phyloP scores from a whole-genome alignment of 2,888 invertebrate genomes.

The Trichacis sp. region DNA sequence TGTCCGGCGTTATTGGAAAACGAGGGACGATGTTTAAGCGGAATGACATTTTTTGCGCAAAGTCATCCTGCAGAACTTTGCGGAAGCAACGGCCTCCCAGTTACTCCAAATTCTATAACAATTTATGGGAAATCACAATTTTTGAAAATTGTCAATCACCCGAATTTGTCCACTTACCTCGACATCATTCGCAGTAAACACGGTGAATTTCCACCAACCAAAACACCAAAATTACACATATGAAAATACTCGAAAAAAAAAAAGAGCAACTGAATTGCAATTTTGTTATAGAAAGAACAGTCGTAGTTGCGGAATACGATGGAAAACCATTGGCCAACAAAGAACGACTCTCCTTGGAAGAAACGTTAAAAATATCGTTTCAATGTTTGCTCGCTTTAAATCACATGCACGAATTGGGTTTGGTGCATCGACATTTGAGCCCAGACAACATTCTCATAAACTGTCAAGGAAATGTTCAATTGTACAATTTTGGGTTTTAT shows the following conservation, averaged over 20 bases:
- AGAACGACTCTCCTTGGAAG: constrained; percentile 70
- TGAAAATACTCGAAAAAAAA: too few relatives aligned
- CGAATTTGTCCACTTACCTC: constrained; percentile 88
- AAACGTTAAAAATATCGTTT: constrained; percentile 76
- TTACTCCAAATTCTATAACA: constrained; percentile 96
- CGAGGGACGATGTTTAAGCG: constrained; percentile 78
- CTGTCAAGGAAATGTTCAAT: constrained; percentile 79
- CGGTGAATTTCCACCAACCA: too few relatives aligned
- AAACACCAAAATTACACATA: constrained; percentile 40
- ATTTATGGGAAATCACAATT: constrained; percentile 90
- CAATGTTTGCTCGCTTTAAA: constrained; percentile 81
- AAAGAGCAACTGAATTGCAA: too few relatives aligned
- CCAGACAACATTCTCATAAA: constrained; percentile 87
- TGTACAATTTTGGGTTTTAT: constrained; percentile 94
- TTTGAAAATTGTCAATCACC: constrained; percentile 83
- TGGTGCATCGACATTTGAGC: constrained; percentile 85
- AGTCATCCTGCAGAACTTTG: constrained; percentile 91
- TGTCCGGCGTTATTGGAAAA: constrained; percentile 67
- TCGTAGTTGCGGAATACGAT: constrained; percentile 85
- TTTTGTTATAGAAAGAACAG: constrained; percentile 83
- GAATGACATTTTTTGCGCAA: constrained; percentile 91
- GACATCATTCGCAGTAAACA: constrained; percentile 94
- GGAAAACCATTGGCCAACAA: constrained; percentile 74
- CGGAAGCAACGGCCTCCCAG: constrained; percentile 94
- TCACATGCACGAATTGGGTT: constrained; percentile 79